Evolutionary conservation across 2,888 invertebrate genomes (phyloP).

Genomic region (Corythucha ciliata): DNA sequence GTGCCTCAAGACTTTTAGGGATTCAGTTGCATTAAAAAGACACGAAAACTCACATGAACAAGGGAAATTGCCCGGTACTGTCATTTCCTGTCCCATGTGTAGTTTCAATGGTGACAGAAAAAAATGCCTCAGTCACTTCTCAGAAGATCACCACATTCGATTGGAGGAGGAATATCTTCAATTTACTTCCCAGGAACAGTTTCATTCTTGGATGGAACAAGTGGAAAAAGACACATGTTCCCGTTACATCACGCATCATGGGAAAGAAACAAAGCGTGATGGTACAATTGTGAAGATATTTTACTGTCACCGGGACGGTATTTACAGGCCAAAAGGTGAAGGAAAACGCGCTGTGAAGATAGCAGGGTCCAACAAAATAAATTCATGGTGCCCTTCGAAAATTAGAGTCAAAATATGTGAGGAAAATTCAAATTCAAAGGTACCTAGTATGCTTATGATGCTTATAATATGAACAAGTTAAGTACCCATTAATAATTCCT

Average conservation of each 20-base stretch:
- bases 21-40: too few relatives aligned
- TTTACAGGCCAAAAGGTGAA: constrained; percentile 17
- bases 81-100: constrained; percentile 23
- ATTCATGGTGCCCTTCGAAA: constrained; percentile 27
- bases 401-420: constrained; percentile 19
- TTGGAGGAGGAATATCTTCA: neutral
- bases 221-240: constrained; percentile 10
- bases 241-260: constrained; percentile 11
- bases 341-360: constrained; percentile 23
- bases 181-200: constrained; percentile 5
- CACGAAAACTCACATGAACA: too few relatives aligned
- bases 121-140: constrained; percentile 15
- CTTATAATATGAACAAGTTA: neutral
- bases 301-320: constrained; percentile 23
- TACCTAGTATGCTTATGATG: neutral
- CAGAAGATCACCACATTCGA: neutral
- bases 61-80: too few relatives aligned
- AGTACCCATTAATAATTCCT: too few relatives aligned
- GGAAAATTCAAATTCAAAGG: too few relatives aligned
- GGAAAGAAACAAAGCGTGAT: constrained; percentile 12
- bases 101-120: neutral
- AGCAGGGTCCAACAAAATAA: constrained; percentile 27
- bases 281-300: neutral
- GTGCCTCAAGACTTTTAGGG: too few relatives aligned
- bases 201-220: constrained; percentile 12